Evolutionary conservation across 2,797 vertebrate genomes (phyloP), one percentile per base, ranked within the genome.

Genomic region (Varecia variegata): DNA sequence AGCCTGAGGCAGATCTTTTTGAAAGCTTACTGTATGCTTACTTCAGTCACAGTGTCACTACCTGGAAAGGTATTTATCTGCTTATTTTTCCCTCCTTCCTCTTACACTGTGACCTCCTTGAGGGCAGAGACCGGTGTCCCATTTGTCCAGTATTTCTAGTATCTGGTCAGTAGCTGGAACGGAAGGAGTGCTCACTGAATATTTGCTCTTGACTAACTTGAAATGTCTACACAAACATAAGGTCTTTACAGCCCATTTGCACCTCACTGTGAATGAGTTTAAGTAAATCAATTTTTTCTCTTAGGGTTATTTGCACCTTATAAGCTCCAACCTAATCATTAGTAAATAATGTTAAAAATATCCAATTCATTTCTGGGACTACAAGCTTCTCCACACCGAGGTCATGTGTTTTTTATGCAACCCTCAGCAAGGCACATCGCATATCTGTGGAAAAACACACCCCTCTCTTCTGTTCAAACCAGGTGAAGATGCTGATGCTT

Each of bases 401-500:
- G 58, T n/a, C 40, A 77, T 6, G 4, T 43, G n/a, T 65, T 52
- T 9, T 40, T 9, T 13, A 89, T 15, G 56, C 18, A 52, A 8
- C 14, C 62, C 32, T 65, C 43, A 67, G 60, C n/a, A 86, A 79
- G 10, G 30, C 15, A 82, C 0, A 38, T 43, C 10, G 82, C 13
- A n/a, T 14, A 56, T 76, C 11, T 45, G 10, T 7, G 10, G 35
- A 32, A 17, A 92, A 79, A 88, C 20, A 84, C 10, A 73, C 7
- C 1, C 5, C 13, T 76, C 60, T 88, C 38, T 73, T 88, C 27
- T 73, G 14, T n/a, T 52, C 17, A 67, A 67, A 13, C 14, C 13
- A 87, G 65, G 71, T 11, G 68, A 96, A 96, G 77, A 76, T 73
- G 38, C 20, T 94, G 56, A 92, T 35, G 12, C 13, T 93, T 77